Conservation (phyloP, 2,888 invertebrate species). For the Archips xylosteana region DNA sequence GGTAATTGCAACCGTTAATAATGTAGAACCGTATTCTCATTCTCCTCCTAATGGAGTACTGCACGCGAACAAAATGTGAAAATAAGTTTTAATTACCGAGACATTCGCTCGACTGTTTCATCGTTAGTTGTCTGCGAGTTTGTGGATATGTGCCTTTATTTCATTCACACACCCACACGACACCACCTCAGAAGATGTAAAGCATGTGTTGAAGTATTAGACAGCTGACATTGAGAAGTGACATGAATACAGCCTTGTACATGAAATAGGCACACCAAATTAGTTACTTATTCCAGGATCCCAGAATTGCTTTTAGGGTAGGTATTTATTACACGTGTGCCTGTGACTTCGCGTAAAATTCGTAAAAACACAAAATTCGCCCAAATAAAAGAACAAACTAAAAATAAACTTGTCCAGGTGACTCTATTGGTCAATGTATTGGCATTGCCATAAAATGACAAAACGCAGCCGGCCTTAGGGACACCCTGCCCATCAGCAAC, state of each 20-base stretch:
- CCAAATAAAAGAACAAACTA: background rate
- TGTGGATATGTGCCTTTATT: constrained; percentile 10
- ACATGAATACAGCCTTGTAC: constrained; percentile 6
- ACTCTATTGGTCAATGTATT: background rate
- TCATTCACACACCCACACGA: constrained; percentile 7
- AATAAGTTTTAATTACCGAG: constrained; percentile 70
- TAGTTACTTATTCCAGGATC: background rate
- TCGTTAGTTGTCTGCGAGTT: constrained; percentile 22
- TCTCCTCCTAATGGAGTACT: constrained; percentile 56
- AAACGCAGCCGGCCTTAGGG: too few relatives aligned
- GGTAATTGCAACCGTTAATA: constrained; percentile 32
- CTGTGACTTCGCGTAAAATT: background rate
- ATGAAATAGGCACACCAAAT: background rate
- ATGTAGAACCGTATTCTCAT: constrained; percentile 58
- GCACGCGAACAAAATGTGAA: constrained; percentile 68
- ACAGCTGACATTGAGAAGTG: constrained; percentile 23
- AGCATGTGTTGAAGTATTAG: constrained; percentile 11
- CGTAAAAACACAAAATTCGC: background rate
- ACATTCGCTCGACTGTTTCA: constrained; percentile 25
- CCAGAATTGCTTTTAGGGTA: background rate
- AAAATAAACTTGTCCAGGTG: too few relatives aligned
- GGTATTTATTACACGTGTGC: background rate
- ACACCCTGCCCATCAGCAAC: too few relatives aligned
- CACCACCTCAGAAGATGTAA: background rate
- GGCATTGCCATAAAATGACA: too few relatives aligned